These are phyloP conservation scores for Congeria kusceri DNA, from an alignment of 2,888 invertebrate species.

Conservation along the genomic window DNA sequence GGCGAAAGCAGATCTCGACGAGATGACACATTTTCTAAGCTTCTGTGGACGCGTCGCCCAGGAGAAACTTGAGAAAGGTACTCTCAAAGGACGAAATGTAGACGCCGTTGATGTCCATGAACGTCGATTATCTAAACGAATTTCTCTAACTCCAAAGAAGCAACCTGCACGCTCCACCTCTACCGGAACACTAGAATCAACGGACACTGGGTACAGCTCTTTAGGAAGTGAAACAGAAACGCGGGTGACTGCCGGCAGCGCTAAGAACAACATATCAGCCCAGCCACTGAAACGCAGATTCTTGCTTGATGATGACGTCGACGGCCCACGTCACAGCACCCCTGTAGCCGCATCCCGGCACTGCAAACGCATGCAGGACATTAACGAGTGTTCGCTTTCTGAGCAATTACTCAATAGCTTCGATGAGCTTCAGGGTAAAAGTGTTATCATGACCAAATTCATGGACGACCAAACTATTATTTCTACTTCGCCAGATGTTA, in stretches of 20 bases:
- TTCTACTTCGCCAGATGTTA: no score
- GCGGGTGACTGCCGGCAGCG: not conserved
- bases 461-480: conserved; percentile 16
- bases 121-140: no score
- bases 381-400: not conserved
- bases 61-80: conserved; percentile 1
- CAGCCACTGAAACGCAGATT: not conserved
- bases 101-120: no score
- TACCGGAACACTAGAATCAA: conserved; percentile 8
- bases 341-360: conserved; percentile 18
- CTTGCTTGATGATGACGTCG: not conserved
- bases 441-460: conserved; percentile 44
- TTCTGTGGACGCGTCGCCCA: not conserved
- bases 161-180: not conserved
- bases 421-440: conserved; percentile 46
- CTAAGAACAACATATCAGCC: no score
- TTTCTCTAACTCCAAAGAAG: not conserved
- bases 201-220: conserved; percentile 6
- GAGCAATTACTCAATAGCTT: conserved; percentile 10
- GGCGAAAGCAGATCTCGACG: not conserved
- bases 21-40: conserved; percentile 6
- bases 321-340: conserved; percentile 49
- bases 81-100: not conserved
- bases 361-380: conserved; percentile 8
- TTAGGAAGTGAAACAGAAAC: not conserved